A percentile compares a stretch with the other conserved stretches of the same genome.
These are phyloP conservation scores for Leptopilina drosophilae DNA, from an alignment of 2,888 invertebrate genomes.

Conservation along the genomic window DNA sequence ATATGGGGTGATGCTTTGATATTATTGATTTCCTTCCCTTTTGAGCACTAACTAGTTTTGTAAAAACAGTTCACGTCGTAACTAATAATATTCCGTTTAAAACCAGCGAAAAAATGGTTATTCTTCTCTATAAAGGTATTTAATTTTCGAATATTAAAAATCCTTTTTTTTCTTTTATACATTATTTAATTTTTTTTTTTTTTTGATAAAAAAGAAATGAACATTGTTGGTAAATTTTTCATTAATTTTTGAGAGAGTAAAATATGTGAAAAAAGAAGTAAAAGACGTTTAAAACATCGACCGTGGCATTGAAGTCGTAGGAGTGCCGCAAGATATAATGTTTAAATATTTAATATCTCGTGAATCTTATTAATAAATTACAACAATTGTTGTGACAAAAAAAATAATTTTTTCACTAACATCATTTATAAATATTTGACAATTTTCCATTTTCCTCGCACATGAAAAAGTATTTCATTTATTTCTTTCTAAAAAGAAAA, in stretches of 20 bases:
- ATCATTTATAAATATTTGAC: neutral
- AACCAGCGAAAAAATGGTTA: slow-evolving; percentile 63
- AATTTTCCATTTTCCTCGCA: too few relatives aligned
- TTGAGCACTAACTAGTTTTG: slow-evolving; percentile 50
- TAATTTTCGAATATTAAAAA: neutral
- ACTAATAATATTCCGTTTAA: slow-evolving; percentile 53
- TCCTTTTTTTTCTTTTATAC: neutral
- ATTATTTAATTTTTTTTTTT: neutral
- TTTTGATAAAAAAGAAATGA: neutral
- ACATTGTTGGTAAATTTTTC: neutral
- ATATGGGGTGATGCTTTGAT: slow-evolving; percentile 56
- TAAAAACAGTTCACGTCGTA: slow-evolving; percentile 61
- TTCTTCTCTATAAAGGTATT: slow-evolving; percentile 69
- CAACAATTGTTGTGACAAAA: neutral
- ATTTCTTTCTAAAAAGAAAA: too few relatives aligned
- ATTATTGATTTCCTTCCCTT: slow-evolving; percentile 64
- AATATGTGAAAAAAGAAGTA: too few relatives aligned
- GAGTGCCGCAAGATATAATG: slow-evolving; percentile 39
- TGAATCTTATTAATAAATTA: slow-evolving; percentile 6
- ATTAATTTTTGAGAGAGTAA: slow-evolving; percentile 13
- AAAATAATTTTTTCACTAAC: neutral
- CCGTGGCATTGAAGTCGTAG: slow-evolving; percentile 45
- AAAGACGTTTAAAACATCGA: neutral
- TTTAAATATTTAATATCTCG: slow-evolving; percentile 16
- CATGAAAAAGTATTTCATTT: too few relatives aligned